A percentile compares a stretch with the other conserved stretches of the same genome.
Evolutionary conservation across 1,140 invertebrate species (phyloP).

Genomic region (Radopholus similis): DNA sequence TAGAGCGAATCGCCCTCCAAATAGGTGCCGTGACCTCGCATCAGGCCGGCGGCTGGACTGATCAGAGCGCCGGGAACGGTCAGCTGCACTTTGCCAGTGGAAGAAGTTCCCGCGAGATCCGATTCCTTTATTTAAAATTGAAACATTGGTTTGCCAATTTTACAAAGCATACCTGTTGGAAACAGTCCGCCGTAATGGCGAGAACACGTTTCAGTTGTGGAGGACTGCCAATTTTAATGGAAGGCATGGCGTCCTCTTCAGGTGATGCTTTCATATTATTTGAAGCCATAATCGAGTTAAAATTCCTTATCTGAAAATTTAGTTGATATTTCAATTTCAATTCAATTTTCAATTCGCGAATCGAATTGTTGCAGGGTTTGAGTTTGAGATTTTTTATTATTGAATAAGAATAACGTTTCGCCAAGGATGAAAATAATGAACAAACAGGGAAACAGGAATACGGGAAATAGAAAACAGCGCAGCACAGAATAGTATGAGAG

Average conservation of each 20-base stretch:
- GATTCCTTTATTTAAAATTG: not conserved
- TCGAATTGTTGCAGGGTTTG: too few species aligned
- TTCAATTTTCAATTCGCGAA: too few species aligned
- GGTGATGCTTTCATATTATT: not conserved
- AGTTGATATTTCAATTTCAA: too few species aligned
- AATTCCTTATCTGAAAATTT: too few species aligned
- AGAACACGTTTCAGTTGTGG: not conserved
- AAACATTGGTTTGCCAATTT: not conserved
- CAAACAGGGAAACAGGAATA: too few species aligned
- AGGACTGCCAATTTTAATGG: conserved; percentile 1
- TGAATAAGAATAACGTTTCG: too few species aligned
- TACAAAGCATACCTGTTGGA: not conserved
- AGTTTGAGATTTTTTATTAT: too few species aligned
- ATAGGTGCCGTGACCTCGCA: conserved; percentile 89
- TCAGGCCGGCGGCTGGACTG: conserved; percentile 10
- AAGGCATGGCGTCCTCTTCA: not conserved
- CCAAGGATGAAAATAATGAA: too few species aligned
- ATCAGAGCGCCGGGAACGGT: conserved; percentile 14
- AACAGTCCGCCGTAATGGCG: not conserved
- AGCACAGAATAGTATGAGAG: too few species aligned
- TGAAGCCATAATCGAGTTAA: not conserved
- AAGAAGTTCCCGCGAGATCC: not conserved
- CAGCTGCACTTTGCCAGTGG: not conserved
- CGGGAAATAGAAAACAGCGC: too few species aligned
- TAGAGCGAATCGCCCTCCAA: conserved; percentile 74